Base-by-base conservation (phyloP, 2,113 vertebrate species). In the Microcebus jonahi region DNA sequence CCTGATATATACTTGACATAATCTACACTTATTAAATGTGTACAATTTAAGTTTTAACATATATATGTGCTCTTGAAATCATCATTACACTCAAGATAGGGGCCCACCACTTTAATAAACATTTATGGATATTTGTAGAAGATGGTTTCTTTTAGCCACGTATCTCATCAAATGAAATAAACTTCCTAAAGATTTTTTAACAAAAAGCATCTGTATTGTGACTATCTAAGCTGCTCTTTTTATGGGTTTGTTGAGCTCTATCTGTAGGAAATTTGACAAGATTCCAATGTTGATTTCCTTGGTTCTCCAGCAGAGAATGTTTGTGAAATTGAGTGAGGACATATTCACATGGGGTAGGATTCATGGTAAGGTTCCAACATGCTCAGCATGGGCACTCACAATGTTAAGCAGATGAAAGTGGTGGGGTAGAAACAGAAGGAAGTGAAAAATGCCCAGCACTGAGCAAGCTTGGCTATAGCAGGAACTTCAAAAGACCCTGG, bases 401-500 rank as follows among this genome's bases (percentile, higher is more conserved):
- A 5, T 65, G 63, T 39, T 79, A 82, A 82, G 50, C 45, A 87
- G 80, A 94, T 87, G 70, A 95, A 95, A 90, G 45, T 48, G 45
- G 48, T 87, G 25, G 42, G 55, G 45, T 18, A 42, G 92, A 97
- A 76, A 90, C 9, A 89, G 87, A 90, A 94, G 25, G 42, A 76
- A 94, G 25, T 57, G 63, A 63, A 95, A 97, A 95, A 88, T 77
- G 42, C 55, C 65, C 82, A 45, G 15, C 1, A 13, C 31, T 57
- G 71, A 94, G 71, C 63, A 73, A 91, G 61, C 89, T 68, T 79
- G 71, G 45, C 61, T 73, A 2, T 63, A 70, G 59, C 39, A 90
- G 48, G 53, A 93, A 95, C 81, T 94, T 97, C 81, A 89, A 94
- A 98, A 96, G 10, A n/a, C 76, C n/a, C 68, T 45, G 42, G 39